These are phyloP conservation scores for Pelagia noctiluca DNA, from an alignment of 30 jellyfish, hydroid and myxozoan species.

Conservation along the genomic window DNA sequence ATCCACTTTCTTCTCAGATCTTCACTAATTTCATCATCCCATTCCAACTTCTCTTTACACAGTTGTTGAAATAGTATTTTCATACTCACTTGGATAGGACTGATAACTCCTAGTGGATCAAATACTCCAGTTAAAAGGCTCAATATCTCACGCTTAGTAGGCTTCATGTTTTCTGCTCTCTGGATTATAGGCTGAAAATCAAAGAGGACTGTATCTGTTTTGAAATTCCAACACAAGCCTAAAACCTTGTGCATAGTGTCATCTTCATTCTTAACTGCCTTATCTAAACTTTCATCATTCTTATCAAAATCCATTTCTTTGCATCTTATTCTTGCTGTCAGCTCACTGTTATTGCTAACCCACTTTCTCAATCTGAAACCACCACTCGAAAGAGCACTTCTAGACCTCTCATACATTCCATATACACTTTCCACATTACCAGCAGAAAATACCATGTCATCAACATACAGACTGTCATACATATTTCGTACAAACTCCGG, in stretches of 20 bases:
- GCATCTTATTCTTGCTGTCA: neutral
- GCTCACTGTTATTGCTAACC: conserved; percentile 12
- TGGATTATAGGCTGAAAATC: neutral
- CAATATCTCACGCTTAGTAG: conserved; percentile 1
- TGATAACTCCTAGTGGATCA: conserved; percentile 13
- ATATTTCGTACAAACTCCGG: conserved; percentile 35
- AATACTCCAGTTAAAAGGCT: neutral
- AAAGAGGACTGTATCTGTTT: neutral
- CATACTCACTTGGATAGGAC: neutral
- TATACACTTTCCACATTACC: conserved; percentile 27
- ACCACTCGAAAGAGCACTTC: conserved; percentile 34
- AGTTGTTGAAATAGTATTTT: neutral
- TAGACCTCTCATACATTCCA: conserved; percentile 10
- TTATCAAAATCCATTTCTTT: neutral
- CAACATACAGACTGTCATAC: conserved; percentile 39
- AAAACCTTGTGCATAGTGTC: neutral
- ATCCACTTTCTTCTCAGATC: neutral
- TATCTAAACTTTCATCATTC: neutral
- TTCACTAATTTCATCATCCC: conserved; percentile 16
- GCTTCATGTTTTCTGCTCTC: neutral
- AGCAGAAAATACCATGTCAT: conserved; percentile 47
- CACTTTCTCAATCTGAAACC: conserved; percentile 53
- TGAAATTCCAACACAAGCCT: neutral
- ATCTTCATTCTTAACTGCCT: neutral
- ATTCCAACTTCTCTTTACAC: conserved; percentile 6